Conservation (phyloP, 2,113 vertebrate genomes). For the Siniperca knerii region DNA sequence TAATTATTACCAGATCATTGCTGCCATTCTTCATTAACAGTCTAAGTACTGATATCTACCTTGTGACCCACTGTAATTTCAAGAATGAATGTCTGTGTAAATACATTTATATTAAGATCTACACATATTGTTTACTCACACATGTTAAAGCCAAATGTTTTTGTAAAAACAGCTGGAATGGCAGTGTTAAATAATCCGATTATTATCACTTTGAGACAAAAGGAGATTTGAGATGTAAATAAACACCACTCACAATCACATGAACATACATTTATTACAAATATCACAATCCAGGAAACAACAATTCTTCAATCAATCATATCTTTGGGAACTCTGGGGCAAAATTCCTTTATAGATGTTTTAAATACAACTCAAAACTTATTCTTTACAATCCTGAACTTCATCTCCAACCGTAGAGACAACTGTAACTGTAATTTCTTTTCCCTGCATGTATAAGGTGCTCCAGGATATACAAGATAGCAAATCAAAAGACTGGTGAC, state of each 20-base stretch:
- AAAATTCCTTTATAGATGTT: conserved; percentile 80
- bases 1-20: background rate
- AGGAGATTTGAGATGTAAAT: background rate
- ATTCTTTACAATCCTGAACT: conserved; percentile 56
- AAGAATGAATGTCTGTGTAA: background rate
- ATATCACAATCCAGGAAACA: conserved; percentile 84
- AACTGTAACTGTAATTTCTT: conserved; percentile 16
- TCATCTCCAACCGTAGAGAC: conserved; percentile 41
- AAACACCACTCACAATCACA: conserved; percentile 71
- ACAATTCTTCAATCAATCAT: conserved; percentile 83
- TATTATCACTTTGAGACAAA: background rate
- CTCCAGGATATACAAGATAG: conserved; percentile 57
- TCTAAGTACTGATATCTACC: background rate
- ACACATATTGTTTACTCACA: background rate
- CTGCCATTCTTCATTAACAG: background rate
- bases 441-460: conserved; percentile 69
- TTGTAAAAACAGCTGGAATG: background rate
- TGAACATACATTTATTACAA: conserved; percentile 89
- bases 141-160: background rate
- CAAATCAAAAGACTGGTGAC: conserved; percentile 33
- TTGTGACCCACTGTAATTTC: background rate
- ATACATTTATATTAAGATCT: background rate
- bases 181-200: background rate
- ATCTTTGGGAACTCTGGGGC: conserved; percentile 88
- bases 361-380: conserved; percentile 70